Evolutionary conservation across 2,113 vertebrate genomes (phyloP).

Genomic region (Penelope pileata): DNA sequence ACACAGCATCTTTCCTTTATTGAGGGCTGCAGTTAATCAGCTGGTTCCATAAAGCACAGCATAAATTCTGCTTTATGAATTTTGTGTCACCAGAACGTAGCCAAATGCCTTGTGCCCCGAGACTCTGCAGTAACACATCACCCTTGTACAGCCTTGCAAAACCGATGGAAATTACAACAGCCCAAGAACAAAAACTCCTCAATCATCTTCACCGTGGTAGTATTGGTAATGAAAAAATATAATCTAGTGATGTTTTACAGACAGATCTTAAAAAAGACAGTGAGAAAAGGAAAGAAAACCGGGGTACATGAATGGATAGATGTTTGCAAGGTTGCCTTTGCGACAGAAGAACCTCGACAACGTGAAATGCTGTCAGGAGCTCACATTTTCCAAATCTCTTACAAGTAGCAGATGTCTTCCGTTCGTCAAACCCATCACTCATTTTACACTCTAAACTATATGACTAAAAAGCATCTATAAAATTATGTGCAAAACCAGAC

Average conservation of each 20-base stretch:
- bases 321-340: background rate
- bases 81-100: background rate
- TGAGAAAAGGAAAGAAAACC: background rate
- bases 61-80: constrained; percentile 51
- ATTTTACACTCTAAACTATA: background rate
- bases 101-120: background rate
- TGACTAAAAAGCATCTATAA: background rate
- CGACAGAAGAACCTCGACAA: background rate
- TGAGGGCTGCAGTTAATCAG: constrained; percentile 52
- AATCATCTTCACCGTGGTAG: background rate
- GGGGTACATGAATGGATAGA: background rate
- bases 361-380: background rate
- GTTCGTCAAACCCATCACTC: background rate
- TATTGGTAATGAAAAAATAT: background rate
- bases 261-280: background rate
- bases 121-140: background rate
- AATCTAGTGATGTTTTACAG: background rate
- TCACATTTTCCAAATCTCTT: background rate
- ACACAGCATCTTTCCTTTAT: constrained; percentile 2
- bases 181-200: background rate
- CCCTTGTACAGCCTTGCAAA: constrained; percentile 3
- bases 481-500: background rate
- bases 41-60: background rate
- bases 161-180: background rate
- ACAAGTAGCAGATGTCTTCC: background rate